These are phyloP conservation scores for Eretmocerus hayati DNA, from an alignment of 2,888 invertebrate genomes.

Conservation along the genomic window DNA sequence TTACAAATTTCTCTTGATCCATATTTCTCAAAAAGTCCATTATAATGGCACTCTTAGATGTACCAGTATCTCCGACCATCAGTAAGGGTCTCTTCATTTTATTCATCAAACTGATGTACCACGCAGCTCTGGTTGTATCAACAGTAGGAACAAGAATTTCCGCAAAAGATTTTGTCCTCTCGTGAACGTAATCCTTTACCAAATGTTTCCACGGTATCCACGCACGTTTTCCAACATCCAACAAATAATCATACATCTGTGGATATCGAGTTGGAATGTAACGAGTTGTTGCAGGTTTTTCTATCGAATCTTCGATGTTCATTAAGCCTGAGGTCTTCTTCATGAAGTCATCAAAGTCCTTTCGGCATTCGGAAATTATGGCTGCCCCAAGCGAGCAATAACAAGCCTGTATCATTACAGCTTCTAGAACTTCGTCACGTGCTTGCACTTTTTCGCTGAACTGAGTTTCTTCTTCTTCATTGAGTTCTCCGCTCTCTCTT, in stretches of 20 bases:
- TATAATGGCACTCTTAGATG: conserved; percentile 86
- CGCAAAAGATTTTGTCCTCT: conserved; percentile 62
- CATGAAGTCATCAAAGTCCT: conserved; percentile 71
- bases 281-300: conserved; percentile 60
- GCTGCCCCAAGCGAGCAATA: conserved; percentile 82
- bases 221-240: conserved; percentile 57
- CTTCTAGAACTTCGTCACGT: conserved; percentile 35
- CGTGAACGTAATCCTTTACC: conserved; percentile 70
- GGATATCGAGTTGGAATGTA: conserved; percentile 67
- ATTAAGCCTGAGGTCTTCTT: conserved; percentile 69
- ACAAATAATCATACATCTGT: conserved; percentile 75
- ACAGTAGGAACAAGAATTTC: conserved; percentile 86
- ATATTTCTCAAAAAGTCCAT: conserved; percentile 71
- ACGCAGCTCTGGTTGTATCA: conserved; percentile 75
- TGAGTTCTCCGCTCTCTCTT: conserved; percentile 8
- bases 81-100: conserved; percentile 71
- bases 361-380: conserved; percentile 61
- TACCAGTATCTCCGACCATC: conserved; percentile 85
- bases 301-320: conserved; percentile 58
- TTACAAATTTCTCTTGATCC: conserved; percentile 61
- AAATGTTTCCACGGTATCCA: conserved; percentile 86
- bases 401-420: conserved; percentile 56
- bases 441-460: conserved; percentile 51
- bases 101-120: conserved; percentile 72
- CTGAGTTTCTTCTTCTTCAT: conserved; percentile 25